Percentiles rank a stretch among this genome's conserved stretches.
Evolutionary conservation across 2,797 vertebrate genomes (phyloP).

Genomic region (Enteromius afrohamiltoni): DNA sequence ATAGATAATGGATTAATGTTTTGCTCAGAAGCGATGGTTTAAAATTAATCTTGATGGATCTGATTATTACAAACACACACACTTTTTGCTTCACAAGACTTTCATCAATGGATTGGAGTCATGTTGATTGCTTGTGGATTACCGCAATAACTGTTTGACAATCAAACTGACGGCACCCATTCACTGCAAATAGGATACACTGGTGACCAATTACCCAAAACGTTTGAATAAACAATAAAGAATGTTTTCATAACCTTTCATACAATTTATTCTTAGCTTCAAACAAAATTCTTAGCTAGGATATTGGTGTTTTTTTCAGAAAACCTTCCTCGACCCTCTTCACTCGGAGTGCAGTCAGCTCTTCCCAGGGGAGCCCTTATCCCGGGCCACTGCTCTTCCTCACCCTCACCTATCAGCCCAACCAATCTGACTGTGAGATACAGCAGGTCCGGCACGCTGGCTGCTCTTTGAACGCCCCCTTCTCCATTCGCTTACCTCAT

Average conservation of each 20-base stretch:
- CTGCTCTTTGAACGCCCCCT: constrained; percentile 86
- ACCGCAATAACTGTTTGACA: background rate
- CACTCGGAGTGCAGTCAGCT: constrained; percentile 49
- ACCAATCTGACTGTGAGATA: constrained; percentile 90
- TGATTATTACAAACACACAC: background rate
- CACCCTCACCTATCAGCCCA: constrained; percentile 88
- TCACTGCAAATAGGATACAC: background rate
- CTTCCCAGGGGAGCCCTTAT: constrained; percentile 71
- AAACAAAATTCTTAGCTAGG: background rate
- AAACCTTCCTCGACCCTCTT: constrained; percentile 5
- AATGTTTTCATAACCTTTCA: background rate
- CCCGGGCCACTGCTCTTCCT: constrained; percentile 81
- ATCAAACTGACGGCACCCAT: background rate
- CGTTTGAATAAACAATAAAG: background rate
- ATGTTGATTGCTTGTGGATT: background rate
- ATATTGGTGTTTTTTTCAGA: background rate
- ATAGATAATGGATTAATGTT: background rate
- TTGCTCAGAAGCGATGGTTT: background rate
- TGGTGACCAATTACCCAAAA: background rate
- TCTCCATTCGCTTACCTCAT: constrained; percentile 87
- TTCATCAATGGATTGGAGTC: background rate
- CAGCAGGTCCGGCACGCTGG: constrained; percentile 78
- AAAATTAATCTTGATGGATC: background rate
- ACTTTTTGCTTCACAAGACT: background rate
- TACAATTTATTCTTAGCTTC: background rate